Conservation (phyloP, 2,888 invertebrate species). For the Pristionchus fissidentatus region DNA sequence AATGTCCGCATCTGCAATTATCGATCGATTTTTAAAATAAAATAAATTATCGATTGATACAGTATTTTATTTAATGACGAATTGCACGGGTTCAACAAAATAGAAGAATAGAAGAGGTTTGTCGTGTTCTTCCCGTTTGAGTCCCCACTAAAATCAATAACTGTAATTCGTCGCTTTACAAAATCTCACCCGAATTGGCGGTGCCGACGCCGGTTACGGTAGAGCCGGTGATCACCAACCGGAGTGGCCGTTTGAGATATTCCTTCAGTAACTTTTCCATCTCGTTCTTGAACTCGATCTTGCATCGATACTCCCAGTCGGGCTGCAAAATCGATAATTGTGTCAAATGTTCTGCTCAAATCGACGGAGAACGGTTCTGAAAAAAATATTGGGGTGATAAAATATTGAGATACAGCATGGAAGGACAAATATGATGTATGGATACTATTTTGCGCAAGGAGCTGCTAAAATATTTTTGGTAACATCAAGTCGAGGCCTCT, state of each 20-base stretch:
- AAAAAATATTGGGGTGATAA: background rate
- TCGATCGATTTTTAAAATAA: background rate
- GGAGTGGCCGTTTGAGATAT: background rate
- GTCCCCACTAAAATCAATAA: background rate
- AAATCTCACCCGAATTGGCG: conserved; percentile 21
- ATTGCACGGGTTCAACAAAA: too few relatives aligned
- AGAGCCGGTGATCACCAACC: conserved; percentile 42
- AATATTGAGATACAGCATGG: background rate
- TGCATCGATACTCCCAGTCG: conserved; percentile 34
- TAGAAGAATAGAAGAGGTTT: too few relatives aligned
- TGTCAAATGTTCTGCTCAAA: background rate
- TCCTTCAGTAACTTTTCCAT: background rate
- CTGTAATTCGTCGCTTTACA: too few relatives aligned
- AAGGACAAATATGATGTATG: background rate
- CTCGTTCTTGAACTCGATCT: conserved; percentile 28
- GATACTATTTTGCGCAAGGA: too few relatives aligned
- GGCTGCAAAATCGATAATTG: conserved; percentile 7
- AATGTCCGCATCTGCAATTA: conserved; percentile 11
- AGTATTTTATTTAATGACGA: too few relatives aligned
- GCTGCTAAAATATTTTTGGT: too few relatives aligned
- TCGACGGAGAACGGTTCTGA: too few relatives aligned
- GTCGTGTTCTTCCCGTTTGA: too few relatives aligned
- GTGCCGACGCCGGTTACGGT: conserved; percentile 41
- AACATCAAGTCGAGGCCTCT: too few relatives aligned
- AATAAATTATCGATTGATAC: background rate